Percentiles rank a stretch among this genome's conserved stretches.
These are phyloP conservation scores for Cyrtonyx montezumae DNA, from an alignment of 2,113 vertebrate genomes.

Conservation along the genomic window DNA sequence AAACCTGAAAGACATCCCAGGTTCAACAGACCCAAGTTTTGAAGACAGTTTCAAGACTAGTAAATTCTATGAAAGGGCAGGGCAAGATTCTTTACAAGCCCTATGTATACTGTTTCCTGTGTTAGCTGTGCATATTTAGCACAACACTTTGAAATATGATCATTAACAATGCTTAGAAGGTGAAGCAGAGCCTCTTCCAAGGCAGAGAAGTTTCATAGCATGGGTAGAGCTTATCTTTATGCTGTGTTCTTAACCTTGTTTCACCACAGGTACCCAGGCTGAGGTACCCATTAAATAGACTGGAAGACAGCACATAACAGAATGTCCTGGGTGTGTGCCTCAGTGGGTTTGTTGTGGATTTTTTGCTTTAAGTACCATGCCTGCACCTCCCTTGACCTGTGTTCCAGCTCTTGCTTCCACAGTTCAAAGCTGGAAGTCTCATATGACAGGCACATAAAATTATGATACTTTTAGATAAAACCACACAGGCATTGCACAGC, in stretches of 20 bases:
- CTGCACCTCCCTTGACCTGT: background rate
- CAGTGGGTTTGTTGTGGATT: background rate
- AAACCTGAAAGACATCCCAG: background rate
- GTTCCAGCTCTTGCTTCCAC: background rate
- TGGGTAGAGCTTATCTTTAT: background rate
- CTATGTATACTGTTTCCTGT: background rate
- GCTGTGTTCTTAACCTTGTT: background rate
- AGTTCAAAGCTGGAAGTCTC: background rate
- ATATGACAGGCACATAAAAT: background rate
- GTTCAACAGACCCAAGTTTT: background rate
- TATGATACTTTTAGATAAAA: background rate
- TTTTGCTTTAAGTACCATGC: background rate
- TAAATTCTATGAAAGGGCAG: background rate
- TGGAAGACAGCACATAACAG: background rate
- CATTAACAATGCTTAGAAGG: background rate
- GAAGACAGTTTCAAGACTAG: background rate
- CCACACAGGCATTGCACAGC: background rate
- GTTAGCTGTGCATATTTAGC: background rate
- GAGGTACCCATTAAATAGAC: background rate
- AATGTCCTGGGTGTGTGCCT: background rate
- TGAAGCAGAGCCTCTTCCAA: background rate
- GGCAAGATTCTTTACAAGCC: background rate
- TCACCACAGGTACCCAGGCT: background rate
- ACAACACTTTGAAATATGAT: background rate
- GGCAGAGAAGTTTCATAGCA: background rate